Conservation (phyloP, 2,113 vertebrate genomes). For the Craseonycteris thonglongyai region DNA sequence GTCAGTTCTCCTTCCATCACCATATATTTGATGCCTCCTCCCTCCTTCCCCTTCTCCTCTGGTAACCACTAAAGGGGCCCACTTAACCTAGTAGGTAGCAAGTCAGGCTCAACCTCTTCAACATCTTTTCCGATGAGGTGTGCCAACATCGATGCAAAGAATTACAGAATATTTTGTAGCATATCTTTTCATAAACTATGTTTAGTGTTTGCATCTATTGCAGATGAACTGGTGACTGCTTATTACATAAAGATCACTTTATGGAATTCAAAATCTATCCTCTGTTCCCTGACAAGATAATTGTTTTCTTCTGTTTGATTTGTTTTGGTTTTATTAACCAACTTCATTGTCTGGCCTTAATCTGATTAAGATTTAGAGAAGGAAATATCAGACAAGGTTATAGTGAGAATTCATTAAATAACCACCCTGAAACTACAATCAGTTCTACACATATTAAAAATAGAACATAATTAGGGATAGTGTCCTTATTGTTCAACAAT, state of each 20-base stretch:
- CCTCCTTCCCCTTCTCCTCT: too few species aligned
- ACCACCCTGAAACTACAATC: background rate
- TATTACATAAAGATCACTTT: background rate
- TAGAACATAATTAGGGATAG: constrained; percentile 67
- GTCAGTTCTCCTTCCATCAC: too few species aligned
- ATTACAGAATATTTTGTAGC: background rate
- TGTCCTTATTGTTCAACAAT: constrained; percentile 69
- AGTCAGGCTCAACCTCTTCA: too few species aligned
- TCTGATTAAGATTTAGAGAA: constrained; percentile 19
- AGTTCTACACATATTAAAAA: constrained; percentile 62
- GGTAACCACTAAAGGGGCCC: too few species aligned
- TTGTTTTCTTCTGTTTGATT: background rate
- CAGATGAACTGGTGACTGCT: background rate
- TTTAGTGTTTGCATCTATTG: background rate
- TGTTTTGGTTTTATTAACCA: too few species aligned
- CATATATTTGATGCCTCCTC: too few species aligned
- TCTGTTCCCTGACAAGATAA: constrained; percentile 7
- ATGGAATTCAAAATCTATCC: background rate
- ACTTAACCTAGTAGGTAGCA: too few species aligned
- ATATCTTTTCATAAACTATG: background rate
- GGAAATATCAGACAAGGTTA: constrained; percentile 26
- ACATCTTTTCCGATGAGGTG: background rate
- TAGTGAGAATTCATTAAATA: constrained; percentile 51
- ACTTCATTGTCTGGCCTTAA: constrained; percentile 25
- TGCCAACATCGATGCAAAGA: background rate